Conservation (phyloP, 2,888 invertebrate species). For the Catocala fraxini region DNA sequence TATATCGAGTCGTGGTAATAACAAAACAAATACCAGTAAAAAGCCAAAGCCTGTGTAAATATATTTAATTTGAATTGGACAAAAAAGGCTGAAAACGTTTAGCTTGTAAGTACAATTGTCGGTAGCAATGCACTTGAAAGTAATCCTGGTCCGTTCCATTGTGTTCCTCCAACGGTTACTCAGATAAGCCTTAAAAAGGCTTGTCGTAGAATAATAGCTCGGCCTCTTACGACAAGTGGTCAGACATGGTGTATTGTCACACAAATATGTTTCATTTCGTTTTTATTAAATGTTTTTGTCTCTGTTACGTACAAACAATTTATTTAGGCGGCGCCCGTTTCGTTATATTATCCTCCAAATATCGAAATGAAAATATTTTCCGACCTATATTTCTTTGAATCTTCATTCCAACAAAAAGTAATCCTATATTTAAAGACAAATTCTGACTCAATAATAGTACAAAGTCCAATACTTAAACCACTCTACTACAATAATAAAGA, state of each 20-base stretch:
- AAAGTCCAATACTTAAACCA: no score
- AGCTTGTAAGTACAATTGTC: constrained; percentile 46
- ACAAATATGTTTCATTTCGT: constrained; percentile 32
- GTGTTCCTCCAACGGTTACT: constrained; percentile 64
- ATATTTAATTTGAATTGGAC: constrained; percentile 21
- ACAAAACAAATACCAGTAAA: constrained; percentile 17
- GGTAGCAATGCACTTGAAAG: constrained; percentile 57
- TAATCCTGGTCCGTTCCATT: constrained; percentile 63
- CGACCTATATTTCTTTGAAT: no score
- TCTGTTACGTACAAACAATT: neutral
- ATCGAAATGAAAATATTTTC: no score
- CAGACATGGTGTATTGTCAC: constrained; percentile 46
- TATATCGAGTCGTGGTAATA: neutral
- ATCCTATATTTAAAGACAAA: no score
- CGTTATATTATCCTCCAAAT: no score
- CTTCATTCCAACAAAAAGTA: no score
- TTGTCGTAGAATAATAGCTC: constrained; percentile 44
- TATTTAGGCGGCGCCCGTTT: no score
- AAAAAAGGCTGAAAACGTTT: constrained; percentile 33
- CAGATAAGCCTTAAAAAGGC: constrained; percentile 66
- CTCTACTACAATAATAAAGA: no score
- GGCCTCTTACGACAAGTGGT: constrained; percentile 57
- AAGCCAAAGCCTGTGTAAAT: constrained; percentile 20
- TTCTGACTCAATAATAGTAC: no score
- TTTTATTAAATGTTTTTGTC: constrained; percentile 34